Evolutionary conservation across 1,140 invertebrate species (phyloP).

Genomic region (Drosophila equinoxialis): DNA sequence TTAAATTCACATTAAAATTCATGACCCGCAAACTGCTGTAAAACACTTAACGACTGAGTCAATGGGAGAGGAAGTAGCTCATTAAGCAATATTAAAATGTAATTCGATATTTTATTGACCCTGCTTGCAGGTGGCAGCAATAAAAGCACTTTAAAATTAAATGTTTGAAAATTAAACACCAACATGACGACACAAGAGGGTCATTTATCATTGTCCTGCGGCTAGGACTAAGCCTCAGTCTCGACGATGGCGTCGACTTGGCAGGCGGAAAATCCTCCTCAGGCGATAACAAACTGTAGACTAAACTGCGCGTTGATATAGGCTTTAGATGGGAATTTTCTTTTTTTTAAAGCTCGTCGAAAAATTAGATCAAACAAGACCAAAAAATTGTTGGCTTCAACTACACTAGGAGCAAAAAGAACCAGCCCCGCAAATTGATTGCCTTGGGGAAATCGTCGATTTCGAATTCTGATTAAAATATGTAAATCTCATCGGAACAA

Average conservation of each 20-base stretch:
- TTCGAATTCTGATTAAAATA: conserved; percentile 26
- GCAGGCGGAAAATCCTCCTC: conserved; percentile 9
- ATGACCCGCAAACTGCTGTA: conserved; percentile 39
- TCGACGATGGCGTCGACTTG: conserved; percentile 20
- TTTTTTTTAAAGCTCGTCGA: conserved; percentile 16
- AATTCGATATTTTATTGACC: conserved; percentile 66
- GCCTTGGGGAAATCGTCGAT: conserved; percentile 26
- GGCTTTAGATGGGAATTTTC: not conserved
- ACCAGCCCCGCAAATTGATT: conserved; percentile 15
- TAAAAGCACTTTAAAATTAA: conserved; percentile 38
- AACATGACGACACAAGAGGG: conserved; percentile 28
- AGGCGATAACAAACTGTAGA: conserved; percentile 14
- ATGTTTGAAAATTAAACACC: conserved; percentile 13
- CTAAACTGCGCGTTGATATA: conserved; percentile 28
- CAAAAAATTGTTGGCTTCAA: not conserved
- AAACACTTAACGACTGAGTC: conserved; percentile 50
- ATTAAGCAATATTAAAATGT: conserved; percentile 60
- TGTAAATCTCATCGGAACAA: conserved; percentile 13
- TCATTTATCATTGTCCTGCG: conserved; percentile 55
- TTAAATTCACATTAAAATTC: conserved; percentile 71
- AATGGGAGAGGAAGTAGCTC: conserved; percentile 24
- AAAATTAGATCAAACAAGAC: conserved; percentile 20
- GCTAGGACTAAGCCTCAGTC: conserved; percentile 29
- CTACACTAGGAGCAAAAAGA: not conserved
- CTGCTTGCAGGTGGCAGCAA: conserved; percentile 8